Conservation (phyloP, 2,797 vertebrate genomes). For the Lithobates pipiens region DNA sequence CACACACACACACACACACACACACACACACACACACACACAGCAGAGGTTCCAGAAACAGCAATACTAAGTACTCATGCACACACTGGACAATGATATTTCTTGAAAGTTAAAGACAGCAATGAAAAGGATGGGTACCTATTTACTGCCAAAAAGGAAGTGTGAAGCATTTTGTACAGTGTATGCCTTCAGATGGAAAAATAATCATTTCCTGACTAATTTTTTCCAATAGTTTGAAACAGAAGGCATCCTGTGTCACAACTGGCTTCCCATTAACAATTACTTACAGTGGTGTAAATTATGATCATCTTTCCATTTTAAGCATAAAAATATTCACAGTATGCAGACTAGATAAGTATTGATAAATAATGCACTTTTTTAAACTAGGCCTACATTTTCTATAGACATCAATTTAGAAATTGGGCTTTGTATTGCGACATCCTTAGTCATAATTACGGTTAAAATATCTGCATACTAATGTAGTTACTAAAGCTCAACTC, state of each 20-base stretch:
- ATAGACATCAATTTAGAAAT: not conserved
- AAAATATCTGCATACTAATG: no score
- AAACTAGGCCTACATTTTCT: not conserved
- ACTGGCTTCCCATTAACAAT: not conserved
- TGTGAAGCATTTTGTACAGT: not conserved
- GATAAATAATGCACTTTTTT: not conserved
- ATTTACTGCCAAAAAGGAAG: not conserved
- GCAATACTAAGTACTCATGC: not conserved
- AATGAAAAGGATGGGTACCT: not conserved
- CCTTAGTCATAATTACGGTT: no score
- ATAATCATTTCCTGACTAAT: slow-evolving; percentile 3
- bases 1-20: no score
- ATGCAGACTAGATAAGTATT: not conserved
- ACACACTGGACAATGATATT: not conserved
- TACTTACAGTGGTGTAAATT: not conserved
- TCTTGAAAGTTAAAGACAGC: no score
- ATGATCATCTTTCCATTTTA: not conserved
- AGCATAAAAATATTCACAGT: not conserved
- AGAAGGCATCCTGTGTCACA: not conserved
- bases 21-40: no score
- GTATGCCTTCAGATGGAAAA: slow-evolving; percentile 22
- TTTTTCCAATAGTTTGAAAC: slow-evolving; percentile 23
- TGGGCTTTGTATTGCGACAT: no score
- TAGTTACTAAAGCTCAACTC: no score
- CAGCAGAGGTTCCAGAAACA: no score